Evolutionary conservation across 1,140 invertebrate species (phyloP).

Genomic region (Ctenoplectra terminalis): DNA sequence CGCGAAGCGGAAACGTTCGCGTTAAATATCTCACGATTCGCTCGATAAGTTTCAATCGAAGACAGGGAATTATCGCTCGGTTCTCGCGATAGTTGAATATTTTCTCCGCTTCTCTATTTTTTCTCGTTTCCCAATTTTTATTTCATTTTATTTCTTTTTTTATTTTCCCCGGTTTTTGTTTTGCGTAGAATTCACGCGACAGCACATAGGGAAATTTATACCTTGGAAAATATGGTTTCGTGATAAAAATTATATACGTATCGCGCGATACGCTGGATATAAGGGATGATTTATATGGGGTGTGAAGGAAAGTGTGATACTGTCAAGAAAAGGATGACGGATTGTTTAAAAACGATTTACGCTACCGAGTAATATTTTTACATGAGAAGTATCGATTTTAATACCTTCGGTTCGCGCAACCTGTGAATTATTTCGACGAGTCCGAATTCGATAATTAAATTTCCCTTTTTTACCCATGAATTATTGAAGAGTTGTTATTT

Average conservation of each 20-base stretch:
- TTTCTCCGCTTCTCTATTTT: background rate
- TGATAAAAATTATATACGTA: background rate
- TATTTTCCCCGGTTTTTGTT: background rate
- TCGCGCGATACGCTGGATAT: background rate
- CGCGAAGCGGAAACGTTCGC: background rate
- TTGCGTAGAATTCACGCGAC: background rate
- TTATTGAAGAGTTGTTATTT: too few relatives aligned
- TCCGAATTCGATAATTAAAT: too few relatives aligned
- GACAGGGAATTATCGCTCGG: background rate
- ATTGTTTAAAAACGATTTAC: too few relatives aligned
- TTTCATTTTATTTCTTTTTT: too few relatives aligned
- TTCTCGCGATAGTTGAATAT: background rate
- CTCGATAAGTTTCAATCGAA: constrained; percentile 31
- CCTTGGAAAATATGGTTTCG: background rate
- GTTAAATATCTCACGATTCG: constrained; percentile 30
- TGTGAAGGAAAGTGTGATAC: background rate
- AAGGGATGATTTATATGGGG: background rate
- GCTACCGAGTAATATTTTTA: too few relatives aligned
- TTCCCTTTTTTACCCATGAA: too few relatives aligned
- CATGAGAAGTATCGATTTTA: too few relatives aligned
- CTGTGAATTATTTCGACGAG: too few relatives aligned
- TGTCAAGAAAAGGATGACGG: background rate
- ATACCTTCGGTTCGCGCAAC: too few relatives aligned
- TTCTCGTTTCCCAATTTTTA: background rate
- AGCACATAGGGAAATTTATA: background rate